Base-by-base conservation (phyloP, 2,797 vertebrate species). In the Alectoris magna region DNA sequence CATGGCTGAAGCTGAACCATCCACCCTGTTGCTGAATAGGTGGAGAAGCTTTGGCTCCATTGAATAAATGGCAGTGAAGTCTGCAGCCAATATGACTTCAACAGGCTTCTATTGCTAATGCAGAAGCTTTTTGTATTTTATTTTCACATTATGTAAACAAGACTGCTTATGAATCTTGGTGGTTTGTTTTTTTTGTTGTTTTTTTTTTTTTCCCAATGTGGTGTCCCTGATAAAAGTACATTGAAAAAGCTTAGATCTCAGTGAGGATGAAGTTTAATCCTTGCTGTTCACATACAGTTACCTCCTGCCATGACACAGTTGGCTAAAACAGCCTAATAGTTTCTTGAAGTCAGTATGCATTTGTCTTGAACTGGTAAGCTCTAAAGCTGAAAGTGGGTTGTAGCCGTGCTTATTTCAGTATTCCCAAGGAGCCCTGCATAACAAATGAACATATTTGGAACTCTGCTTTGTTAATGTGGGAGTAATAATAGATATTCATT, bases 401-500 rank as follows among this genome's bases (percentile, higher is more conserved):
- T 92, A 96, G 85, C 23, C 59, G 59, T 48, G 51, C 73, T 90
- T 95, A 86, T 34, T 95, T 73, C 44, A 59, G 3, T 93, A 96
- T 81, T 95, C 79, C 80, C 75, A 4, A 73, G 75, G 68, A 94
- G 36, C 74, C 77, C 41, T 53, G 68, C 68, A 69, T 72, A 94
- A 92, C 70, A 97, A 94, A 93, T 93, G 87, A 29, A 71, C 49
- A 36, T 84, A 70, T 83, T 95, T 73, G 91, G 77, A 44, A 55
- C 90, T 94, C 80, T 94, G 84, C 71, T 94, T 82, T 95, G 48
- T 81, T 84, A 95, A 91, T 87, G 90, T 85, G 96, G 91, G 95
- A 94, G 63, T 73, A 97, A 96, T 94, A 91, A 84, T 94, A 56
- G 78, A 72, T 82, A 84, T 76, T 46, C 22, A 2, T 63, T 95